These are phyloP conservation scores for Epizoanthus rinbou DNA, from an alignment of 92 coral and sea anemone species.

Conservation along the genomic window DNA sequence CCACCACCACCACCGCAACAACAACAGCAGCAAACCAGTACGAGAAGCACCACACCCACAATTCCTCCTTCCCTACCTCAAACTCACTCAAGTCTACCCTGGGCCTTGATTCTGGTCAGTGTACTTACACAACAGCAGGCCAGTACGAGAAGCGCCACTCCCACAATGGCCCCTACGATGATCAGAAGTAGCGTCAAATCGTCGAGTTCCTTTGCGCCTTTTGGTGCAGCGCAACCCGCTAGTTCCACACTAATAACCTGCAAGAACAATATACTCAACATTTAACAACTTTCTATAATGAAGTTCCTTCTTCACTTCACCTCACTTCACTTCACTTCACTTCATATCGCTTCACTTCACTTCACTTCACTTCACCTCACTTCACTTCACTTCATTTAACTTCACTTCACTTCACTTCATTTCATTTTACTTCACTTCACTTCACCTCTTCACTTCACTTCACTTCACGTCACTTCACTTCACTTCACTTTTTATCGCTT, in stretches of 20 bases:
- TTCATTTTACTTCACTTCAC: no score
- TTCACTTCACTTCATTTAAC: conserved; percentile 29
- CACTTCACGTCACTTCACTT: no score
- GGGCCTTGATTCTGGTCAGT: no score
- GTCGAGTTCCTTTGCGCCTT: conserved; percentile 3
- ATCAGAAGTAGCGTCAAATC: conserved; percentile 63
- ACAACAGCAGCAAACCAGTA: conserved; percentile 48
- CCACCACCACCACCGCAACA: no score
- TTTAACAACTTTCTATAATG: not conserved
- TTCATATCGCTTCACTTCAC: conserved; percentile 50
- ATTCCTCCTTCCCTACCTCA: no score
- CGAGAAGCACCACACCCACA: no score
- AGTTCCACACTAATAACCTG: conserved; percentile 42
- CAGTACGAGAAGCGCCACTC: conserved; percentile 65
- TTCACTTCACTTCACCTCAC: conserved; percentile 46
- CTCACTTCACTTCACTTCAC: conserved; percentile 35
- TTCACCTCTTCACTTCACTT: no score
- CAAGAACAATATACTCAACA: not conserved
- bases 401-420: no score
- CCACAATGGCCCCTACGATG: conserved; percentile 70
- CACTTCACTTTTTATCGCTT: no score
- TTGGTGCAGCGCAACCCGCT: conserved; percentile 33
- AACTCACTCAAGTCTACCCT: no score
- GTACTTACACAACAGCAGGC: conserved; percentile 90
- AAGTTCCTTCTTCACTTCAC: not conserved